These are phyloP conservation scores for Pardalotus punctatus DNA, from an alignment of 2,113 vertebrate genomes.

Conservation along the genomic window DNA sequence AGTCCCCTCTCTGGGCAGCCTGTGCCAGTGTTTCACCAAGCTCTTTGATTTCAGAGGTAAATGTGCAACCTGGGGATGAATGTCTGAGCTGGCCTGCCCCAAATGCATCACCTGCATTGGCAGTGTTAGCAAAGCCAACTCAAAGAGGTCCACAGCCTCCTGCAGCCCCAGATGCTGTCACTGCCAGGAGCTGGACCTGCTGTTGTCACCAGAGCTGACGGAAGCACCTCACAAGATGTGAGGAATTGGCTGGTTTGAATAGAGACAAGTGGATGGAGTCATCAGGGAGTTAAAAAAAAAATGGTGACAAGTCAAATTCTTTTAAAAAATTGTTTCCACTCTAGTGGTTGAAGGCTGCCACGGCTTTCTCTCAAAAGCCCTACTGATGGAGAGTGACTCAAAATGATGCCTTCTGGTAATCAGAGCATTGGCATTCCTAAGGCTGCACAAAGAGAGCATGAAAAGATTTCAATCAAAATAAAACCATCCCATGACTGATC, in stretches of 20 bases:
- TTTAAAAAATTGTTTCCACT: neutral
- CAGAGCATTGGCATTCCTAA: neutral
- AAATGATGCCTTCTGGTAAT: neutral
- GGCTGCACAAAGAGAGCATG: neutral
- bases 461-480: neutral
- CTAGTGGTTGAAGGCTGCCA: neutral
- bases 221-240: neutral
- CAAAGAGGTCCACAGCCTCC: neutral
- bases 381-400: neutral
- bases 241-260: neutral
- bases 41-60: neutral
- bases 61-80: neutral
- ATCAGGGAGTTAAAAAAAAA: neutral
- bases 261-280: neutral
- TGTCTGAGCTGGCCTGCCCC: neutral
- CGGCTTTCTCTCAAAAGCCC: neutral
- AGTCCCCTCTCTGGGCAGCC: neutral
- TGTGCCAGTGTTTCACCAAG: neutral
- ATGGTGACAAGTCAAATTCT: neutral
- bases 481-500: neutral
- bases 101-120: accelerated
- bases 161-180: neutral
- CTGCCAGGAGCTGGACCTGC: neutral
- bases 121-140: neutral
- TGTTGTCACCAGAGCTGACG: neutral